Evolutionary conservation across 2,797 vertebrate species (phyloP).

Genomic region (Smutsia gigantea): DNA sequence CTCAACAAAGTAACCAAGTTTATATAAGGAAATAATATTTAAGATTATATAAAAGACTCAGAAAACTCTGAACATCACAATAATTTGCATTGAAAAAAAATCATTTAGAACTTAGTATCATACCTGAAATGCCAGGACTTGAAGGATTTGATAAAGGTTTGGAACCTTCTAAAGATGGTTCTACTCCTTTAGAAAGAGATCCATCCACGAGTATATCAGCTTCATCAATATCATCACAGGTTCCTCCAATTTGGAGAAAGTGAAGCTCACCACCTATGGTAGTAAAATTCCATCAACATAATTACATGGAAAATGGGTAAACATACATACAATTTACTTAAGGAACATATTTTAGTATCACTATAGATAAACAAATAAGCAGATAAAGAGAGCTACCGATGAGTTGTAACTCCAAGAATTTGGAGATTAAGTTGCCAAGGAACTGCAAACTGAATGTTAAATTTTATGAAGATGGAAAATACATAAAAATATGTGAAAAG

Average conservation of each 20-base stretch:
- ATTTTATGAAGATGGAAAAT: constrained; percentile 1
- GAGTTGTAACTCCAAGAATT: neutral
- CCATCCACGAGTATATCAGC: constrained; percentile 98
- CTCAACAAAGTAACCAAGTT: neutral
- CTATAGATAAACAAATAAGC: neutral
- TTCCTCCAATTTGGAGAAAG: constrained; percentile 99
- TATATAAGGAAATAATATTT: constrained; percentile 22
- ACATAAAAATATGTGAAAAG: neutral
- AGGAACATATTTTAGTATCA: constrained; percentile 42
- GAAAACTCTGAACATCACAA: neutral
- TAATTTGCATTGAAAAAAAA: neutral
- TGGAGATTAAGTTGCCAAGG: neutral
- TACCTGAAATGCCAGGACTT: constrained; percentile 98
- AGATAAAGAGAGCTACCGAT: neutral
- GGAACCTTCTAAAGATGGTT: constrained; percentile 94
- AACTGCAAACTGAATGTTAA: neutral
- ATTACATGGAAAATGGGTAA: neutral
- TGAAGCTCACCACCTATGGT: constrained; percentile 98
- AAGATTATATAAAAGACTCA: neutral
- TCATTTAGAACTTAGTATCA: constrained; percentile 41
- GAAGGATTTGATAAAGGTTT: constrained; percentile 97
- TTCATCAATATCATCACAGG: constrained; percentile 97
- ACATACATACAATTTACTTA: neutral
- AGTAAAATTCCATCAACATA: constrained; percentile 66
- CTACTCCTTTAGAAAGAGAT: constrained; percentile 95